Base-by-base conservation (phyloP, 2,888 invertebrate species). In the Amorpha juglandis region DNA sequence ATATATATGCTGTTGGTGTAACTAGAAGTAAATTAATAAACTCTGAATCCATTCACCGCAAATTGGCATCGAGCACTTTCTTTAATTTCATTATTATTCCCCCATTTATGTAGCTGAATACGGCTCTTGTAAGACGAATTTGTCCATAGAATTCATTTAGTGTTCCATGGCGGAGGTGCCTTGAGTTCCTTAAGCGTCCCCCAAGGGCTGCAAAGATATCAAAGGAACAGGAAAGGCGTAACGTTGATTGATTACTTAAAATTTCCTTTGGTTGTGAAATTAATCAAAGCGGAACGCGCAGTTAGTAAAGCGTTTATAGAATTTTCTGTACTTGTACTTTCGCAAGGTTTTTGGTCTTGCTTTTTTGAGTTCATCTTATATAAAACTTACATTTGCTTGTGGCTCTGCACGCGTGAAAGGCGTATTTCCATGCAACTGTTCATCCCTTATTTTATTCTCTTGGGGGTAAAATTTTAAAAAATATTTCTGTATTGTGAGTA, bases 181-280 rank as follows among this genome's bases (percentile, higher is more conserved):
- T 69, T 12, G 66, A 62, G 69, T 72, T 67, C 64, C 66, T 65
- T 35, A 67, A 65, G 50, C 68, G 64, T 67, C 71, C 69, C 74
- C 67, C 69, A 68, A 67, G 67, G 68, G 68, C 70, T 73, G 70
- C 68, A 74, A 71, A 70, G 70, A 71, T 76, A 69, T 78, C 76
- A 76, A 77, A 75, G 71, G 69, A 67, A 50, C 70, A 76, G 73
- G 75, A 76, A 77, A 75, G 71, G 69, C 68, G 62, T 71, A 76
- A 74, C 76, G 73, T 76, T 77, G 80, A 79, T 79, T 77, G 79
- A 80, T 78, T 77, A 70, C 70, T 69, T 73, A 69, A 69, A 63
- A 67, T 77, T 71, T 74, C 65, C 70, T 71, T 68, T 64, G 63
- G 66, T 68, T 53, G 53, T 63, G 64, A 70, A 62, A 73, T 72